Evolutionary conservation across 2,113 vertebrate genomes (phyloP), one percentile per base, ranked within the genome.

Genomic region (Danionella cerebrum): DNA sequence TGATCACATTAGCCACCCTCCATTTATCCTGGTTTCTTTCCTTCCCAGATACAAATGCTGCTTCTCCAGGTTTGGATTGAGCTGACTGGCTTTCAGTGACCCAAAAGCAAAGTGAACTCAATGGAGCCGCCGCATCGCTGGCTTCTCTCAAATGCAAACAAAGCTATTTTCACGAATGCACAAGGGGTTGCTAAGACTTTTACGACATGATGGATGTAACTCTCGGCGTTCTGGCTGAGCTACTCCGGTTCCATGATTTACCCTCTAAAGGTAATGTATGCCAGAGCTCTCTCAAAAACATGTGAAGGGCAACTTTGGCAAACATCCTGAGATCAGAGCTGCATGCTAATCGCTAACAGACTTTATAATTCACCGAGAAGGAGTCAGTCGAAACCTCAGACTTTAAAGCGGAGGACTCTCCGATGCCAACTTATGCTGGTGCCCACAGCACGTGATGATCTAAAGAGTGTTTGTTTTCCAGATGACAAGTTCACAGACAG

Each of bases 1-100:
- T 86, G 83, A 88, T 85, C 80, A 80, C 70, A 85, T 86, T 84
- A 87, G 73, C 68, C 66, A 68, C 57, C 70, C 76, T 81, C 77
- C 69, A 83, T 80, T 81, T 79, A 68, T 70, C 33, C 45, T 51
- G 11, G 62, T 62, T 62, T 50, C 21, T 57, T 65, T 55, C 21
- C 13, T 51, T 50, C 39, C 27, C 18, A 54, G 65, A 75, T 71
- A 76, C 76, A 76, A 76, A 80, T 57, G 44, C 47, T 31, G 73
- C 53, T 51, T 76, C 0, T 8, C 14, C 25, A 16, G 35, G n/a
- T 24, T 31, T 62, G 19, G 41, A 62, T 33, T 62, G 18, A 31
- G 14, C 39, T 45, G 2, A 39, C 27, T 52, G n/a, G 50, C 16
- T 9, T n/a, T 10, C 11, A 9, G 11, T 10, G n/a, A 14, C 7